Percentiles rank a stretch among this genome's conserved stretches.
Evolutionary conservation across 2,797 vertebrate species (phyloP).

Genomic region (Hylomyscus alleni): DNA sequence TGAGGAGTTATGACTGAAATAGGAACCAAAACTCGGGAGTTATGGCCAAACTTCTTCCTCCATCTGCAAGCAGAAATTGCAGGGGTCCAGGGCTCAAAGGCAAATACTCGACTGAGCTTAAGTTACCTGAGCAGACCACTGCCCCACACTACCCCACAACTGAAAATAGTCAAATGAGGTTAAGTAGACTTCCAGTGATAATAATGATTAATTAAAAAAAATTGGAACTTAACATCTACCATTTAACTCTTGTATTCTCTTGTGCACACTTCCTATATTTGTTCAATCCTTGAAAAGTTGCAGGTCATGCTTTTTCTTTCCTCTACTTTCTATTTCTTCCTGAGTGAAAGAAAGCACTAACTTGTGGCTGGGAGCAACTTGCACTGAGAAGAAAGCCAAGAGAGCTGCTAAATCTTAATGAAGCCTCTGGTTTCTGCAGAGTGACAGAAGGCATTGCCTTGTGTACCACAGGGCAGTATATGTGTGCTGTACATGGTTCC

Average conservation of each 20-base stretch:
- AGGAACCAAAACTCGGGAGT: no score
- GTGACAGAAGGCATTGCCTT: background rate
- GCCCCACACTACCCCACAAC: no score
- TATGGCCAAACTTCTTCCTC: no score
- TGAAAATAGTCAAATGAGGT: background rate
- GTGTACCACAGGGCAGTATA: background rate
- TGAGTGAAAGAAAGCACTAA: background rate
- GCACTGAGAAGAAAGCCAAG: no score
- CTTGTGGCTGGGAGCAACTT: background rate
- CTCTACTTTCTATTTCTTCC: background rate
- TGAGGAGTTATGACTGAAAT: no score
- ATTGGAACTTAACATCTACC: background rate
- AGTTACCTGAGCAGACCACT: no score
- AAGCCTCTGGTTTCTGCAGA: background rate
- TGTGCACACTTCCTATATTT: slow-evolving; percentile 58
- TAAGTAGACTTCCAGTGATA: background rate
- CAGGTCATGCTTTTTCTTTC: slow-evolving; percentile 21
- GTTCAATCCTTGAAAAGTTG: background rate
- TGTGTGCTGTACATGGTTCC: background rate
- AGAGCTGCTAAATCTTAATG: background rate
- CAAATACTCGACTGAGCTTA: no score
- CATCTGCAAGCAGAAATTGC: no score
- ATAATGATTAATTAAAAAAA: background rate
- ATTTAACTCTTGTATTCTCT: slow-evolving; percentile 1
- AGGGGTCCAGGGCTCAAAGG: no score